Percentiles rank a stretch among this genome's conserved stretches.
phyloP scores from a whole-genome alignment of 2,113 vertebrate genomes.

The Channa argus region DNA sequence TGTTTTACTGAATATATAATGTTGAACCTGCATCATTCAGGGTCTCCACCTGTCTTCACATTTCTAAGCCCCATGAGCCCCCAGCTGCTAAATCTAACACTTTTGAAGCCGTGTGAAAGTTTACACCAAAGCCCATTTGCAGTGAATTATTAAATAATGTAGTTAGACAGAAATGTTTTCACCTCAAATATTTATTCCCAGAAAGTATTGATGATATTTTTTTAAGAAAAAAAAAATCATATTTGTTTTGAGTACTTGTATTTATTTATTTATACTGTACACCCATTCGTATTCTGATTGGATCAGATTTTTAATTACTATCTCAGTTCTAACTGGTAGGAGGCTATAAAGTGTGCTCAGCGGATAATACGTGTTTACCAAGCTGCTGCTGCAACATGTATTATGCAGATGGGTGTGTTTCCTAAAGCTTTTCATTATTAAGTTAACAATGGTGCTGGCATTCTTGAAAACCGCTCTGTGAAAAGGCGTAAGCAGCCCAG shows the following conservation, averaged over 20 bases:
- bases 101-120: neutral
- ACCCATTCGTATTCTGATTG: no score
- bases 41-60: neutral
- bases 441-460: conserved; percentile 38
- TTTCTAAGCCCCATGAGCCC: neutral
- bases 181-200: neutral
- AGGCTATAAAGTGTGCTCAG: neutral
- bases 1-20: neutral
- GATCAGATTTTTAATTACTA: no score
- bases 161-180: no score
- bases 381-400: conserved; percentile 35
- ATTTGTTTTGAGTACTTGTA: neutral
- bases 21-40: neutral
- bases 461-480: conserved; percentile 25
- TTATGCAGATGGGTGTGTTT: conserved; percentile 44
- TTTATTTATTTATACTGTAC: neutral
- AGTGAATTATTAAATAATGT: no score
- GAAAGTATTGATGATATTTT: neutral
- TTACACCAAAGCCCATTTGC: neutral
- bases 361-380: conserved; percentile 34
- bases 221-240: neutral
- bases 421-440: conserved; percentile 47
- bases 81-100: neutral
- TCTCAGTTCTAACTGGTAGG: neutral
- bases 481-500: neutral